A percentile compares a stretch with the other conserved stretches of the same genome.
These are phyloP conservation scores for Pangasius sanitwongsei DNA, from an alignment of 2,797 vertebrate species.

Conservation along the genomic window DNA sequence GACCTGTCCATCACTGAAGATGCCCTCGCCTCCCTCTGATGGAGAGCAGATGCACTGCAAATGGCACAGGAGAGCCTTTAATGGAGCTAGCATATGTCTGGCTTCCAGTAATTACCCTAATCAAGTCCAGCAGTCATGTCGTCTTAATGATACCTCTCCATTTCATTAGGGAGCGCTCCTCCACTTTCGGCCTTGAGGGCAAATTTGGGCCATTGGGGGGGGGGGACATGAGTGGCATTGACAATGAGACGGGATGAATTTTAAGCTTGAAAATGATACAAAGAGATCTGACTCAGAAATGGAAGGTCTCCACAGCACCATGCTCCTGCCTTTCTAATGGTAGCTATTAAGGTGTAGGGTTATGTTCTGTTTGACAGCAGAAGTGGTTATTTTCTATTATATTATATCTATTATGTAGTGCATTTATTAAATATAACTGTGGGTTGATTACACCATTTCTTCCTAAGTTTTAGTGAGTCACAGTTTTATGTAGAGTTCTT, in stretches of 20 bases:
- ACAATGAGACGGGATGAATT: background rate
- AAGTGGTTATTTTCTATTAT: background rate
- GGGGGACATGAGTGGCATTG: background rate
- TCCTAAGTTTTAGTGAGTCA: background rate
- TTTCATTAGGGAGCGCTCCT: conserved; percentile 32
- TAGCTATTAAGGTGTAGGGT: background rate
- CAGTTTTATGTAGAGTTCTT: background rate
- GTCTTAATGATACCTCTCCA: conserved; percentile 36
- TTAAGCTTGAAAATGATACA: background rate
- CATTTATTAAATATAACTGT: background rate
- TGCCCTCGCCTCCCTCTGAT: conserved; percentile 18
- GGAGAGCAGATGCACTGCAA: conserved; percentile 37
- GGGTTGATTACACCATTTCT: background rate
- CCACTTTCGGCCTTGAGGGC: background rate
- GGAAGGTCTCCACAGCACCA: background rate
- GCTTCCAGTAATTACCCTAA: conserved; percentile 41
- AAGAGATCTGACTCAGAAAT: background rate
- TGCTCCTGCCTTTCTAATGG: background rate
- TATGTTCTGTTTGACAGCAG: background rate
- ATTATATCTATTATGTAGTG: background rate
- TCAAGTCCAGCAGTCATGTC: conserved; percentile 25
- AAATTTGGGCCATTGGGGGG: background rate
- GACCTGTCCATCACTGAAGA: conserved; percentile 14
- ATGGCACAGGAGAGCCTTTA: conserved; percentile 40
- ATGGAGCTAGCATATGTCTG: conserved; percentile 45